phyloP scores from a whole-genome alignment of 2,888 invertebrate species.

The Xanthia icteritia region DNA sequence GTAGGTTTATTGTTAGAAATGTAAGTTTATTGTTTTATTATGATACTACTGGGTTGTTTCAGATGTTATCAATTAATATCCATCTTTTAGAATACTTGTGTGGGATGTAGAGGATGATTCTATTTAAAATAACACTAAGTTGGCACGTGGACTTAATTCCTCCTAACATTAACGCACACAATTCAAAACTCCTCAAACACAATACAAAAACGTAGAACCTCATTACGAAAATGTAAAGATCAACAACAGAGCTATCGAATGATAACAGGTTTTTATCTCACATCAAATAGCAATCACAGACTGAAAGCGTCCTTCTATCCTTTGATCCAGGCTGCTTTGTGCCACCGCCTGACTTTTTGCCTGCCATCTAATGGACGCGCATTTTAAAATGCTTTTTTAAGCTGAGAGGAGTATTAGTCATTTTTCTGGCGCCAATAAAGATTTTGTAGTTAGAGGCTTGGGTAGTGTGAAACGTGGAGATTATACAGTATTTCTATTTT shows the following conservation, averaged over 20 bases:
- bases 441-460: background rate
- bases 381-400: slow-evolving; percentile 53
- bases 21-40: slow-evolving; percentile 9
- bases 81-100: background rate
- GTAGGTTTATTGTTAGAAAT: slow-evolving; percentile 4
- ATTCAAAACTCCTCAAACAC: slow-evolving; percentile 25
- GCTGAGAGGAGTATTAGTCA: slow-evolving; percentile 20
- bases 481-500: background rate
- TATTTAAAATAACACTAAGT: slow-evolving; percentile 1
- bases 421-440: slow-evolving; percentile 13
- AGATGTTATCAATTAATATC: too few relatives aligned
- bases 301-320: slow-evolving; percentile 53
- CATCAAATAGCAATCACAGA: slow-evolving; percentile 68
- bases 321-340: slow-evolving; percentile 67
- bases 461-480: background rate
- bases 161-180: slow-evolving; percentile 8
- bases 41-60: background rate
- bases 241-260: slow-evolving; percentile 63
- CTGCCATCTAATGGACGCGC: slow-evolving; percentile 57
- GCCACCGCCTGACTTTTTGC: slow-evolving; percentile 56
- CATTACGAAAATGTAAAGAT: slow-evolving; percentile 54
- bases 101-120: background rate
- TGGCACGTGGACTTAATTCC: slow-evolving; percentile 19
- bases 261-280: slow-evolving; percentile 65
- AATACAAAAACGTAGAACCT: slow-evolving; percentile 30